Percentiles rank a stretch among this genome's conserved stretches.
Evolutionary conservation across 2,797 vertebrate species (phyloP).

Genomic region (Aplochiton taeniatus): DNA sequence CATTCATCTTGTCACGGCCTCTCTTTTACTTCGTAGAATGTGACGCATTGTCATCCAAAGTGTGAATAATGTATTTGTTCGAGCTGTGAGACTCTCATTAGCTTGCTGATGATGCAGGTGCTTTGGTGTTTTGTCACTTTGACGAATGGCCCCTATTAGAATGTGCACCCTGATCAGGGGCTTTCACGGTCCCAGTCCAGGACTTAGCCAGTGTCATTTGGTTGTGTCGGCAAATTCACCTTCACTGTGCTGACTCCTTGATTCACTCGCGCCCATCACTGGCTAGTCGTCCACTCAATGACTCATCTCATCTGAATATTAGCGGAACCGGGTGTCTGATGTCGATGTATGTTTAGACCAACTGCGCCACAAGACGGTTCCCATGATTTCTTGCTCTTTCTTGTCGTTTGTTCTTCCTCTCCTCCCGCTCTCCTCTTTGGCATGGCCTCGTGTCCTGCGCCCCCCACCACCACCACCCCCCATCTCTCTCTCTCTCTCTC

Average conservation of each 20-base stretch:
- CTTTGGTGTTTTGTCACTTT: constrained; percentile 4
- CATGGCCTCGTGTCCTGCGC: too few relatives aligned
- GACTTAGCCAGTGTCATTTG: too few relatives aligned
- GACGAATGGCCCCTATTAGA: constrained; percentile 17
- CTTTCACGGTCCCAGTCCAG: too few relatives aligned
- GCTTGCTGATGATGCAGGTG: constrained; percentile 10
- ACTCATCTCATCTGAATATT: constrained; percentile 51
- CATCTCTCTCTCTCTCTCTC: too few relatives aligned
- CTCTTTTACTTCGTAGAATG: constrained; percentile 2
- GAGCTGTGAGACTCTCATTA: neutral
- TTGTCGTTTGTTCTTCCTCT: constrained; percentile 62
- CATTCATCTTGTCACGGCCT: neutral
- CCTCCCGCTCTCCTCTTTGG: too few relatives aligned
- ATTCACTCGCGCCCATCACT: too few relatives aligned
- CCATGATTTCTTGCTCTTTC: constrained; percentile 68
- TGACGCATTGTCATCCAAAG: neutral
- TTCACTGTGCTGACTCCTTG: too few relatives aligned
- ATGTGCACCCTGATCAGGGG: neutral
- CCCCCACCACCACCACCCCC: too few relatives aligned
- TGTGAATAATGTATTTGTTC: constrained; percentile 22
- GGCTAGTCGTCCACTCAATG: too few relatives aligned
- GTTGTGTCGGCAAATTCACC: too few relatives aligned
- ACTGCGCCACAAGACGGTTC: constrained; percentile 50
- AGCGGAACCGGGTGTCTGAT: constrained; percentile 58
- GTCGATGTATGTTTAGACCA: constrained; percentile 64